A percentile compares a stretch with the other conserved stretches of the same genome.
Conservation (phyloP, 2,113 vertebrate species). For the Dinomys branickii region DNA sequence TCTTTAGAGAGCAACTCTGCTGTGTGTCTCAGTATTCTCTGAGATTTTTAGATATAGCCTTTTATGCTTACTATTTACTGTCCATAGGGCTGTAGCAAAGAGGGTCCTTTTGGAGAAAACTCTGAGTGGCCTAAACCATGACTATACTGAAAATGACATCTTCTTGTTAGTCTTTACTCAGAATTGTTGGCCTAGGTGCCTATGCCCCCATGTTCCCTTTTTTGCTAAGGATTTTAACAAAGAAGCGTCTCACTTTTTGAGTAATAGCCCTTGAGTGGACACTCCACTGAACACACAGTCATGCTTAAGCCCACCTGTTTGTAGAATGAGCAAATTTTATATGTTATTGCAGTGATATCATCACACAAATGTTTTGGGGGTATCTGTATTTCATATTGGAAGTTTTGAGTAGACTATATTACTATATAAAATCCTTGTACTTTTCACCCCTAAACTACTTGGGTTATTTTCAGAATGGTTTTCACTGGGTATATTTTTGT, state of each 20-base stretch:
- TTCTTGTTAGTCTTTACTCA: not conserved
- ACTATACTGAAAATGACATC: not conserved
- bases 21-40: not conserved
- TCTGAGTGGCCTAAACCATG: not conserved
- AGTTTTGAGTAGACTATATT: not conserved
- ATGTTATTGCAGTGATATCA: not conserved
- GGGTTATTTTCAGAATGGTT: not conserved
- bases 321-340: not conserved
- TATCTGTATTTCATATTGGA: not conserved
- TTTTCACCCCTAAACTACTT: not conserved
- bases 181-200: not conserved
- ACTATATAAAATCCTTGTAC: not conserved
- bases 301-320: not conserved
- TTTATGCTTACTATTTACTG: not conserved
- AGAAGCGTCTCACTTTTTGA: not conserved
- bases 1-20: not conserved
- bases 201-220: not conserved
- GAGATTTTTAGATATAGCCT: not conserved
- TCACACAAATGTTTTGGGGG: not conserved
- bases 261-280: not conserved
- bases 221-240: not conserved
- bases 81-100: not conserved
- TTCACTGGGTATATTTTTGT: not conserved
- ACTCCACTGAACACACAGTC: not conserved
- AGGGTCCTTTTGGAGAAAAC: not conserved